Evolutionary conservation across 2,113 vertebrate genomes (phyloP), one percentile per base, ranked within the genome.

Genomic region (Tyrannus savana): DNA sequence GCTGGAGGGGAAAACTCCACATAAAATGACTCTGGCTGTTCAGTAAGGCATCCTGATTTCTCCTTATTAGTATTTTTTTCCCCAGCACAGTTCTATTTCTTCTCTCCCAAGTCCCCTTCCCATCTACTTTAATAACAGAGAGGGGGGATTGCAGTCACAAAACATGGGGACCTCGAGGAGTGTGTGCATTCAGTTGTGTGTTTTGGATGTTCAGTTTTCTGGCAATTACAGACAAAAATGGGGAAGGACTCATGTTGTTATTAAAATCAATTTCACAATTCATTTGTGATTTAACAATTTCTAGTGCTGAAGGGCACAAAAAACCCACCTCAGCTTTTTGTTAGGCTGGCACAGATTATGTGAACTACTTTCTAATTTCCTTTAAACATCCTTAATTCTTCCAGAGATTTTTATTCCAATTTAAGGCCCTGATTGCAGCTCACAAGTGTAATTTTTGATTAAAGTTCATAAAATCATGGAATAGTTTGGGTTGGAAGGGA

Each of bases 1-100:
- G 98, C 98, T 98, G 89, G 95, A 98, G 97, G 97, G 87, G 91
- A 97, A 97, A 97, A 95, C 84, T 96, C 97, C 92, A 95, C 97
- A 97, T 96, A 91, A 97, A 98, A 98, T 19, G 6, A 97, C 80
- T 97, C 92, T 97, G 91, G 56, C 90, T 96, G 96, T 95, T 98
- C 96, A 78, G 86, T 87, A 97, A 97, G 96, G 96, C 96, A 97
- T 97, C 93, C 83, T 95, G 92, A 96, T 98, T 98, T 98, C 96
- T 98, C 96, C 64, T 97, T 97, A 95, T 97, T 97, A 97, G 97
- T 97, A 47, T 96, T 95, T 95, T 95, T 95, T 94, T 96, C 84
- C 90, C 90, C 86, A 94, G 44, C 47, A 93, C 50, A 77, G 56
- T 78, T 97, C 87, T 94, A 94, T 97, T 94, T 96, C 87, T 95